Evolutionary conservation across 2,888 invertebrate genomes (phyloP).

Genomic region (Melanargia galathea): DNA sequence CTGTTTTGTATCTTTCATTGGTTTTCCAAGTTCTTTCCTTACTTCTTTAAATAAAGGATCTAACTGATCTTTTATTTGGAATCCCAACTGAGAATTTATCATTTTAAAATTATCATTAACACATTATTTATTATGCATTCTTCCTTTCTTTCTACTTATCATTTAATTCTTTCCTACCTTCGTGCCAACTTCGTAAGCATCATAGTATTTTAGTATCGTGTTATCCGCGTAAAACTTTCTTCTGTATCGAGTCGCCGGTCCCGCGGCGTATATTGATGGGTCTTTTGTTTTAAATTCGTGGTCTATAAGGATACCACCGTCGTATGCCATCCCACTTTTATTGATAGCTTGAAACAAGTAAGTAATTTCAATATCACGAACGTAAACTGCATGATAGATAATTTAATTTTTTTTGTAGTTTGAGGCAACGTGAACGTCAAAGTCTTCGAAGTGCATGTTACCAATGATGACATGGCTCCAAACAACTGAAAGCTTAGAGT

Average conservation of each 20-base stretch:
- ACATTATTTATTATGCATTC: not conserved
- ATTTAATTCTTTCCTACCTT: constrained; percentile 59
- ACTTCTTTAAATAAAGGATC: constrained; percentile 59
- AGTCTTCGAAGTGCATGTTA: not conserved
- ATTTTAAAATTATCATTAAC: not conserved
- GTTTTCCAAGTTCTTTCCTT: constrained; percentile 28
- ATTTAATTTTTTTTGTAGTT: not conserved
- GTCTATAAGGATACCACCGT: constrained; percentile 84
- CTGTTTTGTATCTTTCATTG: constrained; percentile 3
- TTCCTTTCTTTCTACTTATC: not conserved
- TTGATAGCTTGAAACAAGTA: constrained; percentile 73
- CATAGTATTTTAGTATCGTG: constrained; percentile 82
- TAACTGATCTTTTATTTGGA: constrained; percentile 58
- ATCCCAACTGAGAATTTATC: constrained; percentile 56
- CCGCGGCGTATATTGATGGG: constrained; percentile 85
- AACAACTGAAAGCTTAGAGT: too few relatives aligned
- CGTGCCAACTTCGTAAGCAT: constrained; percentile 84
- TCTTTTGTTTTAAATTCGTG: constrained; percentile 84
- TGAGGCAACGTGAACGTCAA: not conserved
- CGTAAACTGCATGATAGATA: not conserved
- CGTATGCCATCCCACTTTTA: constrained; percentile 79
- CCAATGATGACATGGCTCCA: too few relatives aligned
- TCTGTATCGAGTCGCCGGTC: constrained; percentile 84
- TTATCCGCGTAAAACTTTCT: constrained; percentile 78
- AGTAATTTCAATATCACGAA: not conserved